phyloP scores from a whole-genome alignment of 2,113 vertebrate genomes.

The Mormoops blainvillei region DNA sequence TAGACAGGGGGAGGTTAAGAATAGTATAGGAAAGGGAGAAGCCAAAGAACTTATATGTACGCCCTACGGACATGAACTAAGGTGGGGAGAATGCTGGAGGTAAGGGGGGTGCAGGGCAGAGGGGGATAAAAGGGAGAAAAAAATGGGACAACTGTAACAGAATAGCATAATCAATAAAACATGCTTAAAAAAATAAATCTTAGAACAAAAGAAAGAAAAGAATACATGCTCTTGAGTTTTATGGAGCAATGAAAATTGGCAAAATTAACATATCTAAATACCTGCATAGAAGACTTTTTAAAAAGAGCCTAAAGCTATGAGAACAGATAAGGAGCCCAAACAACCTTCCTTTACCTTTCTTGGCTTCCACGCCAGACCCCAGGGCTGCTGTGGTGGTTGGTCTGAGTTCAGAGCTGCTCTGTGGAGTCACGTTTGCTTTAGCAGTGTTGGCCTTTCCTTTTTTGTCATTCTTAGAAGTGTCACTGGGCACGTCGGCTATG shows the following conservation, averaged over 20 bases:
- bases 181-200: no score
- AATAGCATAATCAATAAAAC: no score
- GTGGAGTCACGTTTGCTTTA: slow-evolving; percentile 92
- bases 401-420: slow-evolving; percentile 91
- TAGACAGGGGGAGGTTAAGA: no score
- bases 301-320: not conserved
- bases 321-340: not conserved
- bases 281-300: not conserved
- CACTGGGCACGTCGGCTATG: slow-evolving; percentile 96
- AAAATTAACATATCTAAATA: not conserved
- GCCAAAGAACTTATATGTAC: no score
- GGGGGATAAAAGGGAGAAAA: no score
- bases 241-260: not conserved
- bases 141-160: no score
- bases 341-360: slow-evolving; percentile 83
- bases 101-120: no score
- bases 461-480: slow-evolving; percentile 94
- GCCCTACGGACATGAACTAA: no score
- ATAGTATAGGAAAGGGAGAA: no score
- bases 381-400: slow-evolving; percentile 83
- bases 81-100: no score
- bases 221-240: not conserved
- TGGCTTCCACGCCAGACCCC: slow-evolving; percentile 85
- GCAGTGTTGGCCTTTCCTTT: slow-evolving; percentile 92
- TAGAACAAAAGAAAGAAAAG: no score